These are phyloP conservation scores for Narcine bancroftii DNA, from an alignment of 2,113 vertebrate species.

Conservation along the genomic window DNA sequence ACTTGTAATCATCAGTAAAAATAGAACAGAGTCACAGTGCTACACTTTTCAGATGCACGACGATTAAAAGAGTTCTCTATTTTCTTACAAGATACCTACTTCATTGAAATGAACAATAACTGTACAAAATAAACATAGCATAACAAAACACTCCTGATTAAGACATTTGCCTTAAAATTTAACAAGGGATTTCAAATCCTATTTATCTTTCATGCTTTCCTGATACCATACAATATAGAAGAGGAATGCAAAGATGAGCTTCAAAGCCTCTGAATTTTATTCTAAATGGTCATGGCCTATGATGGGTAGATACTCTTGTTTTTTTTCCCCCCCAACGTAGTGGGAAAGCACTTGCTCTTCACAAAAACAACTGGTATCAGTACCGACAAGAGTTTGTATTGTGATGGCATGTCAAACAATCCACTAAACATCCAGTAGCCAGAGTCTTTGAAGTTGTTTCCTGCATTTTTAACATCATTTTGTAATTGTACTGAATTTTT, in stretches of 20 bases:
- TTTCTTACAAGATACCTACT: background rate
- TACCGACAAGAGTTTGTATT: background rate
- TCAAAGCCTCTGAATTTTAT: background rate
- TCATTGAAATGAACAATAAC: background rate
- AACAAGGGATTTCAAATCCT: background rate
- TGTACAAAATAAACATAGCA: background rate
- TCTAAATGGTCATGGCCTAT: background rate
- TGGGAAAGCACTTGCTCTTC: background rate
- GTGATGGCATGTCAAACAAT: background rate
- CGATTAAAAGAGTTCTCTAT: background rate
- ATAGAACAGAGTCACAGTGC: background rate
- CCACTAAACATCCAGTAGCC: background rate
- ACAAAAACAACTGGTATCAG: background rate
- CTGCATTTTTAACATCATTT: constrained; percentile 16
- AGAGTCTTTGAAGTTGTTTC: background rate
- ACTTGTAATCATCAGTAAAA: background rate
- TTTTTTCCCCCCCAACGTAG: background rate
- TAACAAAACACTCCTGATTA: background rate
- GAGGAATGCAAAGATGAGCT: too few relatives aligned
- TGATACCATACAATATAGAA: background rate
- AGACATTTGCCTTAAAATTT: background rate
- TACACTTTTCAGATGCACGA: background rate
- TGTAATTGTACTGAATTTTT: background rate
- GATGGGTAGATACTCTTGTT: background rate
- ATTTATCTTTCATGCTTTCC: background rate